Percentiles rank a stretch among this genome's conserved stretches.
Conservation (phyloP, 2,113 vertebrate genomes). For the Shinisaurus crocodilurus region DNA sequence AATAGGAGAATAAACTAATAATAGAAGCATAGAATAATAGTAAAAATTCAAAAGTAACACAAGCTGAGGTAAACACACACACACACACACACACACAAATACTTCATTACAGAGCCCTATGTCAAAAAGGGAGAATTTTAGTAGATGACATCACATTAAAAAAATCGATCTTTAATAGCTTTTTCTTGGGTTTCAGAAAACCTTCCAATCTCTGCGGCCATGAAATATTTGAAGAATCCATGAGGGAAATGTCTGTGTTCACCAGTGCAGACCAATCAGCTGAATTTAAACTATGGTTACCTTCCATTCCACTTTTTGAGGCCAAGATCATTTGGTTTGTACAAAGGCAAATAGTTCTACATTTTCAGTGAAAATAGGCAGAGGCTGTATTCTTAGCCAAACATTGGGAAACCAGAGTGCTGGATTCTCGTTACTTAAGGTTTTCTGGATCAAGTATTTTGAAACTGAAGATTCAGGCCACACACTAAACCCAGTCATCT, state of each 20-base stretch:
- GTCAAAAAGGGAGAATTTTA: not conserved
- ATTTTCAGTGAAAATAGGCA: conserved; percentile 60
- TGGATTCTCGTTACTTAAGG: conserved; percentile 41
- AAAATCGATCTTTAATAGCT: conserved; percentile 3
- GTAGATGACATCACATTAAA: not conserved
- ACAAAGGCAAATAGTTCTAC: conserved; percentile 60
- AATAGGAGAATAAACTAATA: not conserved
- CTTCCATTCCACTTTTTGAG: conserved; percentile 4
- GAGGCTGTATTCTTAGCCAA: conserved; percentile 53
- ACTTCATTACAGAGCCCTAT: not conserved
- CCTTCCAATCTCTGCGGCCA: conserved; percentile 6
- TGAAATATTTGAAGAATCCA: conserved; percentile 60
- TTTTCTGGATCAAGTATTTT: conserved; percentile 57
- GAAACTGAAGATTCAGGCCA: conserved; percentile 55
- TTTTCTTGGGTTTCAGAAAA: conserved; percentile 27
- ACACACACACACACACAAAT: not conserved
- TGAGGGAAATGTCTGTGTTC: conserved; percentile 36
- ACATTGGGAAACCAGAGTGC: conserved; percentile 62
- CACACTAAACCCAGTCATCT: conserved; percentile 14
- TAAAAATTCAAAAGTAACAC: not conserved
- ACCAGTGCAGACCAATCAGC: conserved; percentile 36
- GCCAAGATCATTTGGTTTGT: conserved; percentile 46
- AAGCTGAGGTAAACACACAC: not conserved
- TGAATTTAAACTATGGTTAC: conserved; percentile 53
- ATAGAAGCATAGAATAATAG: not conserved